Conservation (phyloP, 2,888 invertebrate genomes). For the Tromatobia lineatoria region DNA sequence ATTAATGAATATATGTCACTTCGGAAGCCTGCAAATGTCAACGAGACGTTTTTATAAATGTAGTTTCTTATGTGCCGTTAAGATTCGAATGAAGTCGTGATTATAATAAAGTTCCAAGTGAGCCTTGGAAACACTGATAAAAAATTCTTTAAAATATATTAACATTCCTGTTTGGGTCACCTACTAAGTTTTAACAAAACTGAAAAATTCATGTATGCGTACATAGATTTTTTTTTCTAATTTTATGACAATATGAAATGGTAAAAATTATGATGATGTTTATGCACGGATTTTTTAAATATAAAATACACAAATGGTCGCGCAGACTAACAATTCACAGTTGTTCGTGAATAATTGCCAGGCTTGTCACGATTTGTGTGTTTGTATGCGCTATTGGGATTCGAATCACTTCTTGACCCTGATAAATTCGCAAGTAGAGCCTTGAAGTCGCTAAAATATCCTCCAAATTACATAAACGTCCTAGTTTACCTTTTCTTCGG, state of each 20-base stretch:
- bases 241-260: too few species aligned
- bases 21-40: neutral
- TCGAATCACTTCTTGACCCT: neutral
- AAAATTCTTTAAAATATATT: neutral
- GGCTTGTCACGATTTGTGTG: neutral
- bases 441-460: neutral
- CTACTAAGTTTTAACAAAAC: neutral
- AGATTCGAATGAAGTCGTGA: neutral
- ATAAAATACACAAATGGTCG: neutral
- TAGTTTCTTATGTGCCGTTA: neutral
- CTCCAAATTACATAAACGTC: neutral
- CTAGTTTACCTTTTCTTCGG: neutral
- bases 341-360: too few species aligned
- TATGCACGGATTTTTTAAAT: neutral
- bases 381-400: neutral
- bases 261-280: too few species aligned
- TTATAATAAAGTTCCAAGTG: neutral
- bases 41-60: neutral
- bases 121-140: neutral
- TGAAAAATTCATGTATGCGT: too few species aligned
- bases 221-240: too few species aligned
- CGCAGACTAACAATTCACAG: too few species aligned
- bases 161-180: neutral
- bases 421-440: conserved; percentile 1
- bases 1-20: neutral